Percentiles rank a stretch among this genome's conserved stretches.
Conservation (phyloP, 2,113 vertebrate species). For the Clarias magur region DNA sequence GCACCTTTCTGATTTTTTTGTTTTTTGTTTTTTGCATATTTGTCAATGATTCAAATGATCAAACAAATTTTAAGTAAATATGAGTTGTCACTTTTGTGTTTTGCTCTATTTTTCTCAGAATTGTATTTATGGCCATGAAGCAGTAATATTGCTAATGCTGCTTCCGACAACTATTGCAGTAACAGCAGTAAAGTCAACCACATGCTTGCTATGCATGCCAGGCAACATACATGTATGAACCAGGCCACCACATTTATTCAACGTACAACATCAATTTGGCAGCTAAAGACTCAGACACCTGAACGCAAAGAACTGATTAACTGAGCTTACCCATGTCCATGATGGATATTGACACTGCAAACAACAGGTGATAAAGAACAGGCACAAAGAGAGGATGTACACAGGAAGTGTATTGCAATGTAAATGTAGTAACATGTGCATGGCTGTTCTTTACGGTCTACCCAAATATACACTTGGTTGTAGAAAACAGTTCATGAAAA, state of each 20-base stretch:
- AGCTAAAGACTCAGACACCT: background rate
- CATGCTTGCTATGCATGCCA: background rate
- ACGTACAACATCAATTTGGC: background rate
- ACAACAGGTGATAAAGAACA: background rate
- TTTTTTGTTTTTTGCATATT: no score
- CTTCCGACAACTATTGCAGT: no score
- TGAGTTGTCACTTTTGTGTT: background rate
- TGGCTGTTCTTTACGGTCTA: background rate
- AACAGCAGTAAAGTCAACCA: no score
- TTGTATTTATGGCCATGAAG: background rate
- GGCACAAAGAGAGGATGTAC: background rate
- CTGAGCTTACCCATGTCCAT: background rate
- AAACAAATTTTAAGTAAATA: background rate
- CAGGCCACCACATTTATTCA: background rate
- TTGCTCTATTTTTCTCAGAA: background rate
- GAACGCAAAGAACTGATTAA: background rate
- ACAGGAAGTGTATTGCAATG: background rate
- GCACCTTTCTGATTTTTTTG: no score
- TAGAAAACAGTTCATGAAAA: background rate
- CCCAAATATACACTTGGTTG: background rate
- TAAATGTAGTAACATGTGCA: background rate
- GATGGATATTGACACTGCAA: background rate
- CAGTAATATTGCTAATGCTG: no score
- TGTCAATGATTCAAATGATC: no score
- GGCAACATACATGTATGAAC: background rate